These are phyloP conservation scores for Trididemnum clinides DNA, from an alignment of 23 tunicate species.

Conservation along the genomic window DNA sequence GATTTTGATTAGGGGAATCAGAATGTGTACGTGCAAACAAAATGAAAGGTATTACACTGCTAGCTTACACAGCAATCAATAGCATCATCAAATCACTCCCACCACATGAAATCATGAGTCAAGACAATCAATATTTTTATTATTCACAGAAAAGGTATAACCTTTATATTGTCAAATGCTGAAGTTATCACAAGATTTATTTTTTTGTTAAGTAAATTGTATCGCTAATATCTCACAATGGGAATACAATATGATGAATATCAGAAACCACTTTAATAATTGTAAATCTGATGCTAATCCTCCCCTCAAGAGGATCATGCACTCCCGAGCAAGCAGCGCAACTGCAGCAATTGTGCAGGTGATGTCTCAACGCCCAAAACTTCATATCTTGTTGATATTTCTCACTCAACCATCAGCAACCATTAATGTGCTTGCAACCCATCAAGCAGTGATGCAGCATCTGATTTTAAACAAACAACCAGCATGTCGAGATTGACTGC, in stretches of 20 bases:
- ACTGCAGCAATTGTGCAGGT: conserved; percentile 19
- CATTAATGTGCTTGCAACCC: background rate
- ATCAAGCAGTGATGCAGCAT: background rate
- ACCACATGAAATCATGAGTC: too few species aligned
- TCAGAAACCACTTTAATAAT: conserved; percentile 8
- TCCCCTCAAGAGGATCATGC: background rate
- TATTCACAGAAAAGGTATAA: too few species aligned
- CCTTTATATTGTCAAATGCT: too few species aligned
- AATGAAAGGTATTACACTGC: too few species aligned
- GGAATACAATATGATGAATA: background rate
- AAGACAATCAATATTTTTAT: too few species aligned
- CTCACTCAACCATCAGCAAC: conserved; percentile 3
- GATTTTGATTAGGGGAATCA: too few species aligned
- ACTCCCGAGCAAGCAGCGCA: conserved; percentile 24
- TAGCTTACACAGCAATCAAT: too few species aligned
- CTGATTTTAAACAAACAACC: background rate
- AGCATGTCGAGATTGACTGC: background rate
- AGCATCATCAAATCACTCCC: too few species aligned
- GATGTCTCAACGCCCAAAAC: conserved; percentile 1
- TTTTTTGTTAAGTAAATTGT: background rate
- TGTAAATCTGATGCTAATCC: conserved; percentile 6
- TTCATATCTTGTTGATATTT: background rate
- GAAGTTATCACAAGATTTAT: background rate
- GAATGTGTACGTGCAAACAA: too few species aligned
- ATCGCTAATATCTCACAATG: background rate